Evolutionary conservation across 2,888 invertebrate species (phyloP), one percentile per base, ranked within the genome.

Genomic region (Sphaerophoria taeniata): DNA sequence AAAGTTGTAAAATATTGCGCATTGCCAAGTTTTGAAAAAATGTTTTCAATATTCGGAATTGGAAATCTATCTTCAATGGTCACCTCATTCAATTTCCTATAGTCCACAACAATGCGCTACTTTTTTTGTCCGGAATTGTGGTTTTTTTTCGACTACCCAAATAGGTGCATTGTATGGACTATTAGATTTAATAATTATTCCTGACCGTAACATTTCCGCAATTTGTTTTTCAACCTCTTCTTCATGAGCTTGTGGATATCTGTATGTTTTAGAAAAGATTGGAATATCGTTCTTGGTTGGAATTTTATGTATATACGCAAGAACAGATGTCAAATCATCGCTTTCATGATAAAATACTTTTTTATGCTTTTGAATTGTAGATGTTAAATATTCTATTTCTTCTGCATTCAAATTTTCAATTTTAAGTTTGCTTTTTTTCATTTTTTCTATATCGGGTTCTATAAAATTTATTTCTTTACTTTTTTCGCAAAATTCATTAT

Each of bases 21-120:
- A 7, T 47, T 39, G 39, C 76, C 69, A 34, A 69, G 39, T 63
- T 75, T 80, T 12, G 77, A 77, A 11, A 83, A 39, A 7, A 78
- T 69, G n/a, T 61, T 74, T 4, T 47, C 77, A 9, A 83, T 78
- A 36, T 75, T 75, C 0, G 78, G 78, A n/a, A 79, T 79, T 31
- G 78, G 51, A 47, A 71, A 79, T 49, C 56, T 63, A 67, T 58
- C 72, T 11, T 81, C 75, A 53, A 51, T 63, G 2, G 71, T 81
- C n/a, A 33, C 53, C 3, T 65, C 70, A 74, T 24, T 24, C 24
- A 24, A 24, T 24, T 24, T 24, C 24, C 24, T 24, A 24, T 24
- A 24, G 24, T 24, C 24, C 24, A 24, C 24, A 24, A 24, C 24
- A 24, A 24, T 24, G 24, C 24, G 24, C 24, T 2, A 24, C 45